A percentile compares a stretch with the other conserved stretches of the same genome.
Evolutionary conservation across 2,797 vertebrate genomes (phyloP).

Genomic region (Chiroxiphia lanceolata): DNA sequence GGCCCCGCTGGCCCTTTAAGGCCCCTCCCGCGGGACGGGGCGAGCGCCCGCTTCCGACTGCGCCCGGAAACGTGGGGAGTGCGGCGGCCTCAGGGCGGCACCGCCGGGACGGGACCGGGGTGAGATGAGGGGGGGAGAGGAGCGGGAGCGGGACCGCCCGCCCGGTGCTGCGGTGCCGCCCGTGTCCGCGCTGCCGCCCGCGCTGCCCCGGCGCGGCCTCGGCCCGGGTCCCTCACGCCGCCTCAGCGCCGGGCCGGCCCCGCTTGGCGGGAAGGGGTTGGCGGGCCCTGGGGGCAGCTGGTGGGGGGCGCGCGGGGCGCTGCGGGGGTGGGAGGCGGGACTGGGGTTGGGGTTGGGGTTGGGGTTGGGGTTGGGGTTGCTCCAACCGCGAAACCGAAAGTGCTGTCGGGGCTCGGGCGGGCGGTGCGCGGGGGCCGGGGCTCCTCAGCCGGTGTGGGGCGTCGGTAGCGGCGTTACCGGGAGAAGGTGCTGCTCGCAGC

Average conservation of each 20-base stretch:
- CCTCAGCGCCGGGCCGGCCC: background rate
- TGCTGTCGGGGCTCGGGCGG: background rate
- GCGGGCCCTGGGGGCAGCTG: background rate
- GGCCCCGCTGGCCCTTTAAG: background rate
- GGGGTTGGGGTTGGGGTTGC: too few species aligned
- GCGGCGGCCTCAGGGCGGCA: background rate
- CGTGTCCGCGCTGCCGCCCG: too few species aligned
- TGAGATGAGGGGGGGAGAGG: background rate
- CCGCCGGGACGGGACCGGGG: background rate
- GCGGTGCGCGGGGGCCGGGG: accelerated
- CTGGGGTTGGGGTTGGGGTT: too few species aligned
- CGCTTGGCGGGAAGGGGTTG: background rate
- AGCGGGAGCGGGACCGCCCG: accelerated
- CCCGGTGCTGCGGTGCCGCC: accelerated
- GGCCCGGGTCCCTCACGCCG: background rate
- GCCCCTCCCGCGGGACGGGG: background rate
- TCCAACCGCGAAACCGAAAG: accelerated
- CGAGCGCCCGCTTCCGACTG: background rate
- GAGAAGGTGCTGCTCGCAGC: background rate
- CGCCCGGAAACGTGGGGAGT: background rate
- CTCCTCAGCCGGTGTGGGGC: accelerated
- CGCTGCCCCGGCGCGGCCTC: background rate
- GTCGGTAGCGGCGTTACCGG: background rate
- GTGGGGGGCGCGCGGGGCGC: background rate
- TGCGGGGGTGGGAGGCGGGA: background rate